A percentile compares a stretch with the other conserved stretches of the same genome.
These are phyloP conservation scores for Drosophila mimica DNA, from an alignment of 2,888 invertebrate species.

Conservation along the genomic window DNA sequence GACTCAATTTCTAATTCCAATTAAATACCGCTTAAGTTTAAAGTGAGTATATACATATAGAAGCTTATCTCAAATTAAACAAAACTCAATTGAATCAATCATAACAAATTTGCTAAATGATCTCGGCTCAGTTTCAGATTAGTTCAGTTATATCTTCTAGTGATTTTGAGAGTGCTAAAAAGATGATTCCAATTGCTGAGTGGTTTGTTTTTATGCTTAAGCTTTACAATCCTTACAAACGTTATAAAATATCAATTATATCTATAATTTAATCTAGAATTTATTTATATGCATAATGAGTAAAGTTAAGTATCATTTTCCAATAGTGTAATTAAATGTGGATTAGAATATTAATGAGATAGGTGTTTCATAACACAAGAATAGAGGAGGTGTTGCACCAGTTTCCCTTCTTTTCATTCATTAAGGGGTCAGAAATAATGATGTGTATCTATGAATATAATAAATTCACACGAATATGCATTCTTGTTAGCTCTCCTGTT, in stretches of 20 bases:
- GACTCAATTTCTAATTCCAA: not conserved
- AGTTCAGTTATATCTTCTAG: not conserved
- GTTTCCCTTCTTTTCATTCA: not conserved
- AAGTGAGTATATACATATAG: not conserved
- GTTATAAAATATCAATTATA: not conserved
- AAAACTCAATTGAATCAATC: not conserved
- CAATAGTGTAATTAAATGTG: not conserved
- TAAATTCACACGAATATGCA: conserved; percentile 35
- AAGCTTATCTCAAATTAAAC: not conserved
- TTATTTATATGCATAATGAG: not conserved
- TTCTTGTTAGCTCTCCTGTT: not conserved
- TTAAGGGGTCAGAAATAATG: not conserved
- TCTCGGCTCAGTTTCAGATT: not conserved
- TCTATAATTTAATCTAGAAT: not conserved
- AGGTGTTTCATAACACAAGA: not conserved
- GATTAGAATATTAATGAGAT: not conserved
- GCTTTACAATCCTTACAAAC: no score
- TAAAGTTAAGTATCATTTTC: not conserved
- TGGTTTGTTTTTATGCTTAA: no score
- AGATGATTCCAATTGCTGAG: not conserved
- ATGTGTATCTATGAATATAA: conserved; percentile 1
- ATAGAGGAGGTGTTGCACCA: not conserved
- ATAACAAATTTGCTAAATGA: not conserved
- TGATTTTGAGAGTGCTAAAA: not conserved
- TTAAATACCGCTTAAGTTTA: not conserved